Evolutionary conservation across 2,888 invertebrate genomes (phyloP).

Genomic region (Meiosimyza decipiens): DNA sequence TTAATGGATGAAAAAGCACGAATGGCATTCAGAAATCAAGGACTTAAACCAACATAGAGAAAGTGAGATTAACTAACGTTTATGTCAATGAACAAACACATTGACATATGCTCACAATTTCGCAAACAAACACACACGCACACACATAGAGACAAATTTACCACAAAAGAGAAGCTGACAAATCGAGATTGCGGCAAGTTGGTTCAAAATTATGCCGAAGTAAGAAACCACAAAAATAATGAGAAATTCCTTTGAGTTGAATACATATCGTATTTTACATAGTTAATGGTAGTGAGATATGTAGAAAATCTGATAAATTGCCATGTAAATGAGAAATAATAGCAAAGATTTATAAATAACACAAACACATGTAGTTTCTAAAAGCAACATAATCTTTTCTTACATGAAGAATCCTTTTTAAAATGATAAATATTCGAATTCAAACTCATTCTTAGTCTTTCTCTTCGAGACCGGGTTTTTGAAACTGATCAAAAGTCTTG

Average conservation of each 20-base stretch:
- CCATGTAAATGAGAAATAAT: too few relatives aligned
- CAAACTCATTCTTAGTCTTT: too few relatives aligned
- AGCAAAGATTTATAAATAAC: too few relatives aligned
- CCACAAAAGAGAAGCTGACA: neutral
- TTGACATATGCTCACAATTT: neutral
- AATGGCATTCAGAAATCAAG: neutral
- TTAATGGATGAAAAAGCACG: neutral
- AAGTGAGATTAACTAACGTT: neutral
- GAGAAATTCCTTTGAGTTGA: neutral
- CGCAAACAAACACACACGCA: slow-evolving; percentile 7
- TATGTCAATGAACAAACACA: neutral
- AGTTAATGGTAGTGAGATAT: too few relatives aligned
- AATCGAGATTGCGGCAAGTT: slow-evolving; percentile 10
- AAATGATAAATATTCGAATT: too few relatives aligned
- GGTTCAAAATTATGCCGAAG: slow-evolving; percentile 3
- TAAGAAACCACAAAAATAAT: neutral
- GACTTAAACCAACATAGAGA: neutral
- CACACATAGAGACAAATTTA: neutral
- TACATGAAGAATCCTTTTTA: too few relatives aligned
- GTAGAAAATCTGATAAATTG: too few relatives aligned
- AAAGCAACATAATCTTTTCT: too few relatives aligned
- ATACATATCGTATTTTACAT: too few relatives aligned
- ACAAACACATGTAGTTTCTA: too few relatives aligned
- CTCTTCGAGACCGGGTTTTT: too few relatives aligned
- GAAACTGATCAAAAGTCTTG: too few relatives aligned